These are phyloP conservation scores for Corvus hawaiiensis DNA, from an alignment of 2,113 vertebrate genomes.

Conservation along the genomic window DNA sequence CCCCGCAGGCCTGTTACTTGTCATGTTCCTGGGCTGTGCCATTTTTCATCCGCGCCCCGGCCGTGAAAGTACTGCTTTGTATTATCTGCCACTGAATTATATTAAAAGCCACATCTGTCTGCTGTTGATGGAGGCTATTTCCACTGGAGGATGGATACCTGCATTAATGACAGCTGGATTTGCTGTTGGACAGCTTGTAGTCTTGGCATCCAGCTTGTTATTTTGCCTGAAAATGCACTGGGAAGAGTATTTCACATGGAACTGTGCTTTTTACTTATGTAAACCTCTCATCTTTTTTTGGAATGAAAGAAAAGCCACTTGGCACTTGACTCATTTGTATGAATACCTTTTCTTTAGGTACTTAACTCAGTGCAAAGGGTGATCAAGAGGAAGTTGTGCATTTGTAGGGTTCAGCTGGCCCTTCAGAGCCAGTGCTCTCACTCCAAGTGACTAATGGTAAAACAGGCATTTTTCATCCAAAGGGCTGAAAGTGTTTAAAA, in stretches of 20 bases:
- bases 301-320: background rate
- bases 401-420: background rate
- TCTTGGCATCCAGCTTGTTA: background rate
- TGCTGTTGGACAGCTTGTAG: background rate
- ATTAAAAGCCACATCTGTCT: background rate
- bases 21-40: background rate
- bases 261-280: background rate
- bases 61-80: conserved; percentile 1
- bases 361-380: background rate
- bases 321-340: background rate
- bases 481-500: background rate
- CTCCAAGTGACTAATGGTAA: background rate
- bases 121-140: background rate
- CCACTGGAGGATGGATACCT: background rate
- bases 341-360: background rate
- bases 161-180: background rate
- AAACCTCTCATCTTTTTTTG: background rate
- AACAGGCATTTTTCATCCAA: background rate
- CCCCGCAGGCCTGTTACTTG: background rate
- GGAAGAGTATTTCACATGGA: background rate
- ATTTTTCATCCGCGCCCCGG: background rate
- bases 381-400: background rate
- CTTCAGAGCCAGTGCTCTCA: background rate
- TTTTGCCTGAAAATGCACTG: background rate
- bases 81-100: background rate